Evolutionary conservation across 2,113 vertebrate genomes (phyloP).

Genomic region (Barnardius zonarius): DNA sequence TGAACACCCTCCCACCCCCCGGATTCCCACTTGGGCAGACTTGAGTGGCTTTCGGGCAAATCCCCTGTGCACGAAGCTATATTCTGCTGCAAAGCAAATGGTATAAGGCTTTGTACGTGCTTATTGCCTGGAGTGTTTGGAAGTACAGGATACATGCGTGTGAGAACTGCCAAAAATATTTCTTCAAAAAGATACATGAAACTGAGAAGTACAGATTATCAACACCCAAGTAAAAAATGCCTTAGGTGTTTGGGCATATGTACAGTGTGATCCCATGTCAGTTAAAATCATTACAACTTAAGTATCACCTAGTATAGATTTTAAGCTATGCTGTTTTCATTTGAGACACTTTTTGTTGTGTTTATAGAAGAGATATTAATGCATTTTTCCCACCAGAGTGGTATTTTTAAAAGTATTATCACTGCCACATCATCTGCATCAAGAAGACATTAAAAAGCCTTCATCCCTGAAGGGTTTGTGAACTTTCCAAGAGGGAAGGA

Average conservation of each 20-base stretch:
- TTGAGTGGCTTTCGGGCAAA: neutral
- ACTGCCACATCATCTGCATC: neutral
- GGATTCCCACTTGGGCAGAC: neutral
- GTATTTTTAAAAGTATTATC: neutral
- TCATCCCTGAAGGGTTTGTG: neutral
- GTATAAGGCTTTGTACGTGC: neutral
- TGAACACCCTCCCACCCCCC: neutral
- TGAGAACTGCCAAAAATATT: neutral
- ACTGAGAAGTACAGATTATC: neutral
- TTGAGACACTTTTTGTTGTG: neutral
- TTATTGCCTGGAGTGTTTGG: rapidly evolving
- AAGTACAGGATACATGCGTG: neutral
- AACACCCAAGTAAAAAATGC: neutral
- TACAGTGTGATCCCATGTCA: neutral
- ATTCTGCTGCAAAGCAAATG: neutral
- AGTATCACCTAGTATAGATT: neutral
- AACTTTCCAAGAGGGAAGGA: neutral
- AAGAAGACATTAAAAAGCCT: neutral
- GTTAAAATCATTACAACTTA: neutral
- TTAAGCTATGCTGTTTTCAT: neutral
- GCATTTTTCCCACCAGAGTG: neutral
- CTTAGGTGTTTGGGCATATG: neutral
- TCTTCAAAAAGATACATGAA: neutral
- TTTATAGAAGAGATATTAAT: neutral
- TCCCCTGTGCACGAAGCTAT: neutral